Base-by-base conservation (phyloP, 1,140 invertebrate genomes). In the Drosophila bocqueti region DNA sequence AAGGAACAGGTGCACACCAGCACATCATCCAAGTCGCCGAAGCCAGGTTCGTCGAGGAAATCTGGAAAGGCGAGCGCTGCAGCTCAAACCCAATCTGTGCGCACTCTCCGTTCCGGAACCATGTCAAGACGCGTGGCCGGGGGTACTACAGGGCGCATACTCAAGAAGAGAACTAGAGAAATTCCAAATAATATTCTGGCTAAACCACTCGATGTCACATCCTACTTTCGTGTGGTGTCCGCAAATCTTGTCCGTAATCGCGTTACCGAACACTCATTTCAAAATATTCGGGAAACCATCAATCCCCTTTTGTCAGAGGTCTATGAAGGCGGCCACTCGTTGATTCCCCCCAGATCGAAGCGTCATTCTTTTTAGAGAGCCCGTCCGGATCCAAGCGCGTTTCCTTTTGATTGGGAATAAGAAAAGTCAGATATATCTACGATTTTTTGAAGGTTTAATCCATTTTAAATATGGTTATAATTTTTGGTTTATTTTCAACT, bases 161-260 rank as follows among this genome's bases (percentile, higher is more conserved):
- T 9, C 31, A 36, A 8, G 50, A 15, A 1, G n/a, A 54, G 1
- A 31, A 50, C 8, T 29, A 47, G 3, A 47, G 46, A 7, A 47
- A 16, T 5, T 49, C 0, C 2, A 3, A 5, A 24, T 24, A 38
- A 13, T 3, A 16, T 9, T 31, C 3, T 38, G 16, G 58, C 46
- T 7, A 74, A 49, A 13, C 65, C 68, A 0, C 36, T 72, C 1
- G 38, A 45, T 1, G 42, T 46, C 0, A 64, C 71, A 5, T 21
- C 10, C 10, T 63, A 57, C 36, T 63, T 73, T 34, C 67, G 50
- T 3, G 45, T 72, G n/a, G 8, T 74, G 13, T 15, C 52, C 1
- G 21, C 42, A 5, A 11, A 31, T 10, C 26, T 77, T 2, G 67
- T 66, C 3, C 65, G 46, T 11, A 47, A 65, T 5, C 81, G 81